These are phyloP conservation scores for Boulengeromyrus knoepffleri DNA, from an alignment of 2,113 vertebrate species.

Conservation along the genomic window DNA sequence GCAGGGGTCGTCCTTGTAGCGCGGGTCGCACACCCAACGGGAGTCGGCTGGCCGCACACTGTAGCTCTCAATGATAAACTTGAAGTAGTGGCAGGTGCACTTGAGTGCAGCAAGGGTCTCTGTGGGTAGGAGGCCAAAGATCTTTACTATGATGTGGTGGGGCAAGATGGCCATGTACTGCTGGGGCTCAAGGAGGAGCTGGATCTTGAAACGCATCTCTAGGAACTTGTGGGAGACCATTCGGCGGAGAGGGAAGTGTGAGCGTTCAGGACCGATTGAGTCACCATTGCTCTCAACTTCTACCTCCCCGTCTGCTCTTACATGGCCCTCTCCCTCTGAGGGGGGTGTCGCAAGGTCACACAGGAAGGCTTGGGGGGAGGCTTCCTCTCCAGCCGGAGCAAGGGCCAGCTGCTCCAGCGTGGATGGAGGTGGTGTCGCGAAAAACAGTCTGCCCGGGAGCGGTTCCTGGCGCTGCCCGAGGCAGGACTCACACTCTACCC, in stretches of 20 bases:
- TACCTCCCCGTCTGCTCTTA: background rate
- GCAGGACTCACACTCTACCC: background rate
- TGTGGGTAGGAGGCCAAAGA: conserved; percentile 80
- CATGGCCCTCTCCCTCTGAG: conserved; percentile 17
- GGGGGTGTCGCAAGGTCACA: background rate
- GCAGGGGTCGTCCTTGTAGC: conserved; percentile 90
- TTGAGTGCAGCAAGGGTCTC: conserved; percentile 83
- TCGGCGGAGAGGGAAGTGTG: conserved; percentile 53
- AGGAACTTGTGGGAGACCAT: conserved; percentile 79
- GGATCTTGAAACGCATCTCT: conserved; percentile 79
- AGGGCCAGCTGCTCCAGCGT: conserved; percentile 12
- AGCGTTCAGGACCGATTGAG: conserved; percentile 39
- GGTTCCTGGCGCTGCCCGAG: conserved; percentile 52
- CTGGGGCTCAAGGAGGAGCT: conserved; percentile 86
- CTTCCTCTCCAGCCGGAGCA: background rate
- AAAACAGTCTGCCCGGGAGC: conserved; percentile 78
- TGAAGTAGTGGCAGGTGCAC: conserved; percentile 85
- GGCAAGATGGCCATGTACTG: conserved; percentile 81
- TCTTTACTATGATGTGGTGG: conserved; percentile 82
- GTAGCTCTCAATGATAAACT: conserved; percentile 81
- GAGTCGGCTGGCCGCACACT: conserved; percentile 84
- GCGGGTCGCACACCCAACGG: conserved; percentile 88
- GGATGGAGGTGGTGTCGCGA: conserved; percentile 37
- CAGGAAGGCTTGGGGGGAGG: background rate
- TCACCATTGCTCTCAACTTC: conserved; percentile 18